A percentile compares a stretch with the other conserved stretches of the same genome.
Conservation (phyloP, 1,140 invertebrate species). For the Drosophila sp. region DNA sequence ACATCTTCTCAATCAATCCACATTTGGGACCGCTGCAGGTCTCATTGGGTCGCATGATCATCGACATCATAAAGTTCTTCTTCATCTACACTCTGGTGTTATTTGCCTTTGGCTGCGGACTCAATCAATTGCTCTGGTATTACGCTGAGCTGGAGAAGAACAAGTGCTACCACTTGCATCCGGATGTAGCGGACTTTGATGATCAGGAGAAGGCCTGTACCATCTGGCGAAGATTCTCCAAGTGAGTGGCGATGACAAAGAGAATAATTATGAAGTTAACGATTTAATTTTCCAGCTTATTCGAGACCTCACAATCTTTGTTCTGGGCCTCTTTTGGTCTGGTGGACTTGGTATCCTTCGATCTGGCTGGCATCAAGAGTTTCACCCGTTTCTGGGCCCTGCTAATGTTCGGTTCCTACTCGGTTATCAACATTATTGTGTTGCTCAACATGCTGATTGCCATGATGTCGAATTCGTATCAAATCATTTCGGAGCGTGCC, state of each 20-base stretch:
- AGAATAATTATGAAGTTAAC: background rate
- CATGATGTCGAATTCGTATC: constrained; percentile 98
- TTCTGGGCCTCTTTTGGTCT: constrained; percentile 98
- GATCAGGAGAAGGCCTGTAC: constrained; percentile 91
- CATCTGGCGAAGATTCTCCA: constrained; percentile 93
- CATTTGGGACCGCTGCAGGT: constrained; percentile 95
- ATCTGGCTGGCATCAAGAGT: constrained; percentile 92
- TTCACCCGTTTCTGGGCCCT: constrained; percentile 95
- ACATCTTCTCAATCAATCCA: constrained; percentile 97
- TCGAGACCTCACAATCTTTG: constrained; percentile 96
- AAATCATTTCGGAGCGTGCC: constrained; percentile 94
- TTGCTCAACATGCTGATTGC: constrained; percentile 97
- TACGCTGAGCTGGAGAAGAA: constrained; percentile 94
- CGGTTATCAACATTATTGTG: constrained; percentile 96
- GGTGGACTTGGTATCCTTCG: constrained; percentile 93
- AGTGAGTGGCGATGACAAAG: constrained; percentile 84
- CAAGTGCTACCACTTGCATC: constrained; percentile 90
- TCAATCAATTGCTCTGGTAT: constrained; percentile 97
- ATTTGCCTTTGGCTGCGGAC: constrained; percentile 95
- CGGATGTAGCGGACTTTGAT: constrained; percentile 89
- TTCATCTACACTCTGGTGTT: constrained; percentile 95
- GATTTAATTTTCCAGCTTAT: constrained; percentile 87
- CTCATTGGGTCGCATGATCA: constrained; percentile 94
- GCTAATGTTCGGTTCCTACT: constrained; percentile 94
- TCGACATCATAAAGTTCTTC: constrained; percentile 97